Conservation (phyloP, 2,888 invertebrate species). For the Ennomos fuscantarius region DNA sequence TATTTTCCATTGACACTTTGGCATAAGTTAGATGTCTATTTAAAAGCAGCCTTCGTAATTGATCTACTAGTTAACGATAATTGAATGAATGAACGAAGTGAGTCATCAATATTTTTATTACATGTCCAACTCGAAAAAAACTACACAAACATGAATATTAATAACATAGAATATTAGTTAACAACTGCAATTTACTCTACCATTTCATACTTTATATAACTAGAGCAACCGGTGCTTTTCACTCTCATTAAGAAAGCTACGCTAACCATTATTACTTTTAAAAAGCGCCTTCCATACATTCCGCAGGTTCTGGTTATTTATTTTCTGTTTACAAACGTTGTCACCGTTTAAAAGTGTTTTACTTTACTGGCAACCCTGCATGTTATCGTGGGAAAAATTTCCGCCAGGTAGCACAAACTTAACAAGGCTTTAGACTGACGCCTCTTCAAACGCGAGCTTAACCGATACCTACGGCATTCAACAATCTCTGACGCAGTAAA, state of each 20-base stretch:
- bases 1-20: no score
- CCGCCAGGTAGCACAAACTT: conserved; percentile 67
- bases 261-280: conserved; percentile 19
- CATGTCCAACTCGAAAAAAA: conserved; percentile 1
- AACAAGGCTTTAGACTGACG: conserved; percentile 65
- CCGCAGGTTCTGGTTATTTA: conserved; percentile 18
- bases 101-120: not conserved
- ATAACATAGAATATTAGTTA: no score
- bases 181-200: conserved; percentile 11
- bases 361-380: conserved; percentile 42
- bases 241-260: conserved; percentile 20
- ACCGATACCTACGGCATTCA: conserved; percentile 38
- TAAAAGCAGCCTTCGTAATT: no score
- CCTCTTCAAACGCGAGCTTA: conserved; percentile 50
- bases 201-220: conserved; percentile 16
- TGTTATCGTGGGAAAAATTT: conserved; percentile 51
- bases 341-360: conserved; percentile 38
- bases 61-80: no score
- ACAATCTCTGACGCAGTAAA: conserved; percentile 28
- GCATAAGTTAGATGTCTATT: no score
- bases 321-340: conserved; percentile 35
- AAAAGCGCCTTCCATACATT: conserved; percentile 15
- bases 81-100: no score
- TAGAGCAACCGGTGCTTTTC: conserved; percentile 5
- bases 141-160: conserved; percentile 20